Percentiles rank a stretch among this genome's conserved stretches.
Evolutionary conservation across 2,797 vertebrate genomes (phyloP).

Genomic region (Danio aesculapii): DNA sequence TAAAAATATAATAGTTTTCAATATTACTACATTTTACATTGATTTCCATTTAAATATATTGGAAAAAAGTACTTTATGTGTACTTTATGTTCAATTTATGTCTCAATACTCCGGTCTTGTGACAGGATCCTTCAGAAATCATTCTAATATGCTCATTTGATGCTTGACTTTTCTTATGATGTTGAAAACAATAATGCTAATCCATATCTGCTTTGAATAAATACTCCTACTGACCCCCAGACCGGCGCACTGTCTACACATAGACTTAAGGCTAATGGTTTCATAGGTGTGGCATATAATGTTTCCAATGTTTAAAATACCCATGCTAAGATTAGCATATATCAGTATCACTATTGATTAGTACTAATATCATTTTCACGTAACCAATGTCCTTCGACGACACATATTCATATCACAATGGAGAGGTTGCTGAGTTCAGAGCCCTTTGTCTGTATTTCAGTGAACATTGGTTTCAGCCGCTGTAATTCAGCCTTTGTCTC

Average conservation of each 20-base stretch:
- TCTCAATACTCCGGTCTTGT: not conserved
- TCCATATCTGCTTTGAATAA: not conserved
- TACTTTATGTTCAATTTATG: not conserved
- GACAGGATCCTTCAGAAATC: not conserved
- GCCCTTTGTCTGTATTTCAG: constrained; percentile 28
- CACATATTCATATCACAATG: constrained; percentile 33
- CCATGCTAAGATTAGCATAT: not conserved
- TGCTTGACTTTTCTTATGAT: not conserved
- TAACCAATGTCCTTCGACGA: not conserved
- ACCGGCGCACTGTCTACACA: too few species aligned
- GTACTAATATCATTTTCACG: constrained; percentile 28
- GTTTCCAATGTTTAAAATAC: not conserved
- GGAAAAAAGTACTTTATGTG: too few species aligned
- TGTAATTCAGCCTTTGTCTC: constrained; percentile 52
- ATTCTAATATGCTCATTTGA: not conserved
- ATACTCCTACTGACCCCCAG: not conserved
- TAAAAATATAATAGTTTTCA: not conserved
- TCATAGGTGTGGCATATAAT: not conserved
- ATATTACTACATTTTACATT: not conserved
- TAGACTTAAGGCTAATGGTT: too few species aligned
- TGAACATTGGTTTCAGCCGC: constrained; percentile 10
- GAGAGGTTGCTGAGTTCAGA: constrained; percentile 28
- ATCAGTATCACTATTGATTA: constrained; percentile 2
- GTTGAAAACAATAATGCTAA: not conserved
- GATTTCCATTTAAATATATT: too few species aligned